Conservation (phyloP, 2,888 invertebrate species). For the Tillus elongatus region DNA sequence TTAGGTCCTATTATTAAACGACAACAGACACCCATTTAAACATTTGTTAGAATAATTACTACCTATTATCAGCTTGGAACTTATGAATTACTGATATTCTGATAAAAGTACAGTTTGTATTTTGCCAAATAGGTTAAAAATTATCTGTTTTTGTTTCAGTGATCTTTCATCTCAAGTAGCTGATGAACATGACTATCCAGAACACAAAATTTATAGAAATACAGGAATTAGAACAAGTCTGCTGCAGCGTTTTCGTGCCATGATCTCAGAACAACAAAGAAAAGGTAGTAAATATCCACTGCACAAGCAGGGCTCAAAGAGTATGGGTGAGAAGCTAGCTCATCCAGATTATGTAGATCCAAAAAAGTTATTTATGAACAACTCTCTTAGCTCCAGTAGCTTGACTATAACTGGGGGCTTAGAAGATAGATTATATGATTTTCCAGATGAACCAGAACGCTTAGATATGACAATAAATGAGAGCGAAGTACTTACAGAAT, state of each 20-base stretch:
- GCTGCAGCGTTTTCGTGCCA: conserved; percentile 47
- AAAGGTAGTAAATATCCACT: conserved; percentile 42
- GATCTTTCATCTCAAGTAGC: conserved; percentile 41
- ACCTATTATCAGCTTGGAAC: too few species aligned
- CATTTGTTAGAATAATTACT: too few species aligned
- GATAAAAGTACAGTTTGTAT: too few species aligned
- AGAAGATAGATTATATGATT: conserved; percentile 21
- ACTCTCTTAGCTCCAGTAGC: conserved; percentile 22
- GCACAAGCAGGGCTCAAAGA: conserved; percentile 68
- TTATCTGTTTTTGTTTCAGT: conserved; percentile 38
- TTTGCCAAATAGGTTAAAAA: too few species aligned
- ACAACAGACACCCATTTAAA: too few species aligned
- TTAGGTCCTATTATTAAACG: too few species aligned
- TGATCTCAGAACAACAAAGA: conserved; percentile 37
- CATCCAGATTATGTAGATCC: conserved; percentile 82
- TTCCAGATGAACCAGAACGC: conserved; percentile 27
- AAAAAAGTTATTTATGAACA: conserved; percentile 48
- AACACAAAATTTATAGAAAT: conserved; percentile 70
- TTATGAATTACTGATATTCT: too few species aligned
- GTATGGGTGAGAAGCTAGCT: conserved; percentile 79
- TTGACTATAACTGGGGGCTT: conserved; percentile 19
- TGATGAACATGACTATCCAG: conserved; percentile 55
- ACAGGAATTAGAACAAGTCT: conserved; percentile 52
- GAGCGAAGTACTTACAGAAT: conserved; percentile 37
- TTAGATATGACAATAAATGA: conserved; percentile 37